Evolutionary conservation across 2,797 vertebrate species (phyloP), one percentile per base, ranked within the genome.

Genomic region (Otolemur crassicaudatus): DNA sequence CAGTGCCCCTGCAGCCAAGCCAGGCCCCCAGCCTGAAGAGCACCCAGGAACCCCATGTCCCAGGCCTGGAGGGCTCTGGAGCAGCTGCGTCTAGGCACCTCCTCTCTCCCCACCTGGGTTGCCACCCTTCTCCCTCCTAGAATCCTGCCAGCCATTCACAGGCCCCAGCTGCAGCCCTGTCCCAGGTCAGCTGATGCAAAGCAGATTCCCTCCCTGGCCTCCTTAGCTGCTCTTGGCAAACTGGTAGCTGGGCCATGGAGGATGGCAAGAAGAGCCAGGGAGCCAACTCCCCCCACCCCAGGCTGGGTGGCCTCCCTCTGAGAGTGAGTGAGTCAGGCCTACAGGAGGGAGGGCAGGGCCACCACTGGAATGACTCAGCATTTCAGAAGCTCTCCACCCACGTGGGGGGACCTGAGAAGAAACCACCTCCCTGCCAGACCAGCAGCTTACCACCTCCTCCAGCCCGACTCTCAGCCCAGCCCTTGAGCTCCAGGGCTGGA

Each of bases 291-390:
- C 16, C 43, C 67, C 69, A 13, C 46, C n/a, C 89, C 58, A 65
- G 70, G n/a, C 31, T 31, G 46, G 49, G 80, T n/a, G 34, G 34
- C 20, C n/a, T 16, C 23, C 16, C 34, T 43, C 69, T 72, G 67
- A 29, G 73, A 60, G 16, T 20, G 14, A 40, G 40, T 95, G 80
- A 95, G 73, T 95, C 86, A 90, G 84, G 56, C 34, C 34, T 23
- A 5, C 69, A 13, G 56, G 23, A 58, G 43, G 80, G 86, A 70
- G 3, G 65, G 69, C 40, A 27, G 88, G 29, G 20, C 43, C 13
- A 2, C 34, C 34, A 53, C 17, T 4, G 16, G 25, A 5, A 0
- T 95, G 94, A 97, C 81, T 96, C 94, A 94, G 90, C 94, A 27
- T 5, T 23, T 60, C 14, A 7, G 81, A 11, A 2, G 20, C 1